These are phyloP conservation scores for Sycophila texana DNA, from an alignment of 2,888 invertebrate genomes.

Conservation along the genomic window DNA sequence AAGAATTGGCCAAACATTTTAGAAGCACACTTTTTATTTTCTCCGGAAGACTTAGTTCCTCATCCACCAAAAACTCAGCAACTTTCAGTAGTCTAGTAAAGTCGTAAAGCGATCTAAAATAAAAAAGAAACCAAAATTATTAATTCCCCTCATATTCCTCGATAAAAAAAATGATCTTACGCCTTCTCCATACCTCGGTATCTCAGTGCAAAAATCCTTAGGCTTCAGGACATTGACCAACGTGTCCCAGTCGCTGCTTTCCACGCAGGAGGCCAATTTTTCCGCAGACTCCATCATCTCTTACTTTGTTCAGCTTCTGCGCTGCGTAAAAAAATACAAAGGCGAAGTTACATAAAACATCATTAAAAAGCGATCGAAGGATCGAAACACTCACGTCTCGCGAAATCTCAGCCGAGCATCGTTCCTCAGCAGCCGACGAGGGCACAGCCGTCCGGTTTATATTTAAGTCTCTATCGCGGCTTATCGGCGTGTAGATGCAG, in stretches of 20 bases:
- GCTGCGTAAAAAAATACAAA: neutral
- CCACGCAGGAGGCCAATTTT: constrained; percentile 53
- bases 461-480: neutral
- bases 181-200: constrained; percentile 48
- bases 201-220: constrained; percentile 63
- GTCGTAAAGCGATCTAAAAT: constrained; percentile 60
- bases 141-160: neutral
- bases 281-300: constrained; percentile 57
- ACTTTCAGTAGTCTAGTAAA: constrained; percentile 64
- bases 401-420: neutral
- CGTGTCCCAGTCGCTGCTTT: constrained; percentile 63
- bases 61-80: constrained; percentile 62
- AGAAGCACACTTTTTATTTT: constrained; percentile 64
- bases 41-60: constrained; percentile 56
- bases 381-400: neutral
- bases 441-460: constrained; percentile 1
- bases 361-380: neutral
- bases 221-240: constrained; percentile 63
- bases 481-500: neutral
- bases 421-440: neutral
- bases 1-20: constrained; percentile 71
- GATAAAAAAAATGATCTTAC: constrained; percentile 4
- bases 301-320: constrained; percentile 2
- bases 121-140: neutral
- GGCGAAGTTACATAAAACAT: neutral